phyloP scores from a whole-genome alignment of 2,888 invertebrate genomes.

The Glyphotaelius pellucidus region DNA sequence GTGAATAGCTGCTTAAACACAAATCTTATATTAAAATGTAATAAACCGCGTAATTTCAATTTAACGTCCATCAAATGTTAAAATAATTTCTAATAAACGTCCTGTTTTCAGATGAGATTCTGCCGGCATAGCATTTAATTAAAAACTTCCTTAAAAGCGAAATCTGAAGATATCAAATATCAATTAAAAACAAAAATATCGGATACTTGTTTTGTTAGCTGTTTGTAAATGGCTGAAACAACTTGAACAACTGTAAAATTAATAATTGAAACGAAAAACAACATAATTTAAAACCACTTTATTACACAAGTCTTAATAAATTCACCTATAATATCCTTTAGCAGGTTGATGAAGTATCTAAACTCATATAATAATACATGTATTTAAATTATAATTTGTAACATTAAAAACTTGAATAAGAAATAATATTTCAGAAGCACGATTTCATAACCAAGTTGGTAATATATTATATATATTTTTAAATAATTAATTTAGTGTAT shows the following conservation, averaged over 20 bases:
- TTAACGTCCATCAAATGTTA: not conserved
- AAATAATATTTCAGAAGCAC: too few relatives aligned
- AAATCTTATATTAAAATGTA: not conserved
- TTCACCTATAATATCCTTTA: not conserved
- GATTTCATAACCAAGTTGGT: too few relatives aligned
- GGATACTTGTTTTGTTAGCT: not conserved
- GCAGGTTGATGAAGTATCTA: not conserved
- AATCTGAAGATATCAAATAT: not conserved
- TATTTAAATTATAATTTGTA: not conserved
- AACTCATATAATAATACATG: not conserved
- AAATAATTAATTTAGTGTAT: too few relatives aligned
- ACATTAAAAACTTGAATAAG: too few relatives aligned
- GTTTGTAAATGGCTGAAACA: not conserved
- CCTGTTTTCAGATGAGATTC: not conserved
- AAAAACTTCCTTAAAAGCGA: not conserved
- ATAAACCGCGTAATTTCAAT: not conserved
- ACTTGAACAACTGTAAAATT: not conserved
- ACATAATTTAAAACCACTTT: not conserved
- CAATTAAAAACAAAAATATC: not conserved
- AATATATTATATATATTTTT: too few relatives aligned
- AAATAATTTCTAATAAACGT: not conserved
- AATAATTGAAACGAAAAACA: not conserved
- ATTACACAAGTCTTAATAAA: not conserved
- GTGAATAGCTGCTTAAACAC: not conserved
- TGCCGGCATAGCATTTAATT: not conserved